These are phyloP conservation scores for Spongilla lacustris DNA, from an alignment of 37 sponge, comb jelly and placozoan species.

Conservation along the genomic window DNA sequence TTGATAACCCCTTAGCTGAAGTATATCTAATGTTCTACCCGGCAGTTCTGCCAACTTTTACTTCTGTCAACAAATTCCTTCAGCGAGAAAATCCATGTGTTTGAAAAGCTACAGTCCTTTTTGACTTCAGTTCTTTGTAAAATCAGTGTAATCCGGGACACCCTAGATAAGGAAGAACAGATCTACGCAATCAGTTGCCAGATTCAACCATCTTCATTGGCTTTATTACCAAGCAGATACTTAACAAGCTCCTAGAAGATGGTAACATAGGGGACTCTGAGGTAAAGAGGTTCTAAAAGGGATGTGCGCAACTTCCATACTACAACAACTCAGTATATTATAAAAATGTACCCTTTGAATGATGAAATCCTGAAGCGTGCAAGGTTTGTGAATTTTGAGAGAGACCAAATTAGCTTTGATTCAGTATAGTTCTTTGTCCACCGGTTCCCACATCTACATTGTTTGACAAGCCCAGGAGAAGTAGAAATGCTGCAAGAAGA, in stretches of 20 bases:
- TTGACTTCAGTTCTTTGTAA: conserved; percentile 21
- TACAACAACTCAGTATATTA: conserved; percentile 8
- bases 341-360: conserved; percentile 31
- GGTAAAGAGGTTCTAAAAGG: conserved; percentile 40
- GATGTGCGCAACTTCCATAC: conserved; percentile 40
- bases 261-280: conserved; percentile 28
- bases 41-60: conserved; percentile 29
- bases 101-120: conserved; percentile 24
- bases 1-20: conserved; percentile 21
- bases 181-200: conserved; percentile 20
- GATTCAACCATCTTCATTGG: conserved; percentile 30
- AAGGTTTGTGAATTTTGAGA: conserved; percentile 47
- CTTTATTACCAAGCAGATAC: conserved; percentile 19
- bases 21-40: conserved; percentile 48
- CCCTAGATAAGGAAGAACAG: background rate
- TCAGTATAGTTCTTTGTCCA: conserved; percentile 48
- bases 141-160: background rate
- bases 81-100: too few species aligned
- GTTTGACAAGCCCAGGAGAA: background rate
- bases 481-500: conserved; percentile 23
- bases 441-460: background rate
- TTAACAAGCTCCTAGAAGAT: conserved; percentile 20
- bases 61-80: background rate
- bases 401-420: conserved; percentile 10
- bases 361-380: conserved; percentile 55